Evolutionary conservation across 2,113 vertebrate species (phyloP).

Genomic region (Callopanchax toddi): DNA sequence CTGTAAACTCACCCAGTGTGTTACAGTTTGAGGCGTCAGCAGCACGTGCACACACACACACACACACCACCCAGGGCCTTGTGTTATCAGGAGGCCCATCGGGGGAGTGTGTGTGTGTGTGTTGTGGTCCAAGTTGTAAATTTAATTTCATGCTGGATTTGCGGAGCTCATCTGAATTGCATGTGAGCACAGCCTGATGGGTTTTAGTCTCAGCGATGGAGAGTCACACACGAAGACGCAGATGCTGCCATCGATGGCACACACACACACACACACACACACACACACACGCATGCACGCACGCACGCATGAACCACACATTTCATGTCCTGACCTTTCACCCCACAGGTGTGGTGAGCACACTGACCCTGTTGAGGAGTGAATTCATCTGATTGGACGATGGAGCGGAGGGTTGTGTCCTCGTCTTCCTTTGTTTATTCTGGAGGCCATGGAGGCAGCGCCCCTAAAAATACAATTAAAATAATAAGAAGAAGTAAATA

Average conservation of each 20-base stretch:
- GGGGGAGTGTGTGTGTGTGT: slow-evolving; percentile 47
- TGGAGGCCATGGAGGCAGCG: too few relatives aligned
- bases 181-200: slow-evolving; percentile 78
- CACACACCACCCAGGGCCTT: slow-evolving; percentile 23
- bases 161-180: slow-evolving; percentile 81
- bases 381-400: too few relatives aligned
- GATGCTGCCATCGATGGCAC: slow-evolving; percentile 56
- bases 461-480: too few relatives aligned
- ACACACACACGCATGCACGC: too few relatives aligned
- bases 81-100: slow-evolving; percentile 71
- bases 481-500: too few relatives aligned
- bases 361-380: too few relatives aligned
- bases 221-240: slow-evolving; percentile 60
- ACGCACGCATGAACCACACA: too few relatives aligned
- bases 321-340: too few relatives aligned
- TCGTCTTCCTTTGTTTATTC: too few relatives aligned
- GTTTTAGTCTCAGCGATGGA: slow-evolving; percentile 55
- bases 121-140: slow-evolving; percentile 78
- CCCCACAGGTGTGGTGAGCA: too few relatives aligned
- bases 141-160: slow-evolving; percentile 86
- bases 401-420: slow-evolving; percentile 3
- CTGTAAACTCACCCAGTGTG: slow-evolving; percentile 47
- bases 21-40: slow-evolving; percentile 20
- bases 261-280: not conserved
- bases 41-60: slow-evolving; percentile 25